These are phyloP conservation scores for Chironomus tentans DNA, from an alignment of 2,888 invertebrate species.

Conservation along the genomic window DNA sequence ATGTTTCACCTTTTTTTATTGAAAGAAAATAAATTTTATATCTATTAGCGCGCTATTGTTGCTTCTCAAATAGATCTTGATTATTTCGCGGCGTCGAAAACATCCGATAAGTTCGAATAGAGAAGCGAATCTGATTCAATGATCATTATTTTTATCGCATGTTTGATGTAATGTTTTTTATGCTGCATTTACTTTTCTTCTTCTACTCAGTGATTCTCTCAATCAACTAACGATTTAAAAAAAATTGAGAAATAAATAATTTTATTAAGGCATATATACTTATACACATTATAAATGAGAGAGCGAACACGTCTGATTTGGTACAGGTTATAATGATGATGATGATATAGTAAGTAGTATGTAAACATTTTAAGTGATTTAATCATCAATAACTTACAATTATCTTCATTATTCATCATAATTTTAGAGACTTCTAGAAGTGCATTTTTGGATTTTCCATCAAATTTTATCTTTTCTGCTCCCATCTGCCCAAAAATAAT, in stretches of 20 bases:
- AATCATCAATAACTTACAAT: neutral
- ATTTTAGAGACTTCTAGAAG: too few species aligned
- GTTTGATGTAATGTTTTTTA: neutral
- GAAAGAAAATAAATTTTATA: neutral
- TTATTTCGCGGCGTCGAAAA: neutral
- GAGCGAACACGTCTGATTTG: neutral
- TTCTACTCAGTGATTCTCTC: neutral
- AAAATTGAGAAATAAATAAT: neutral
- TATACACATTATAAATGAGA: too few species aligned
- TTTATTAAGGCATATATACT: too few species aligned
- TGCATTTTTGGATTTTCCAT: too few species aligned
- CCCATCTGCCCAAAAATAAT: too few species aligned
- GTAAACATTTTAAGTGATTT: neutral
- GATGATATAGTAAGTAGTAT: neutral
- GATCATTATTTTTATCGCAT: constrained; percentile 18
- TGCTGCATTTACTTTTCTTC: neutral
- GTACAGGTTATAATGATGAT: neutral
- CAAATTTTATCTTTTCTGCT: too few species aligned
- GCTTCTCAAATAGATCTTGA: neutral
- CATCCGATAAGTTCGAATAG: constrained; percentile 13
- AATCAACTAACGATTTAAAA: neutral
- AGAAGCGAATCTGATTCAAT: constrained; percentile 17
- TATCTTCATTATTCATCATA: neutral
- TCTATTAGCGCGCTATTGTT: too few species aligned
- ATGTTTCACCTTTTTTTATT: neutral